Evolutionary conservation across 1,140 invertebrate genomes (phyloP), one percentile per base, ranked within the genome.

Genomic region (Pantala flavescens): DNA sequence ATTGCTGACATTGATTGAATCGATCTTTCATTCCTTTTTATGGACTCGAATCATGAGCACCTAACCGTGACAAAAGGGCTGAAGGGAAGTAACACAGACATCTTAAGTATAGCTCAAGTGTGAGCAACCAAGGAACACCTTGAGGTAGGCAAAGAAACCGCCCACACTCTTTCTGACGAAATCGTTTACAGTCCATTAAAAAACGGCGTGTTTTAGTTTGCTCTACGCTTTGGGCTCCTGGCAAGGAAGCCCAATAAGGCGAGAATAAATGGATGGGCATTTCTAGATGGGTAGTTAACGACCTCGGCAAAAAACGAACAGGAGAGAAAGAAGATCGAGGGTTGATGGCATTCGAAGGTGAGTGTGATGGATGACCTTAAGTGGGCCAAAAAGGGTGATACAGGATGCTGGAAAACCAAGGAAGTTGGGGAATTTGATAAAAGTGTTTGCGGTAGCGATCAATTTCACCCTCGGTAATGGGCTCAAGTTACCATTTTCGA

Each of bases 171-270:
- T 63, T 63, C n/a, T 21, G 49, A 63, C 14, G 49, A 63, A 63
- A 63, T 63, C 49, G 49, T 63, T 63, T 19, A 63, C 49, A 63
- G 49, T 63, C 49, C 49, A 63, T 63, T 63, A 63, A 63, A 63
- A 63, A 21, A 63, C 49, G 49, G 49, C 28, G 12, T 63, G 14
- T 63, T 16, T 63, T 63, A 21, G 49, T 63, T 63, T 63, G 49
- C 28, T 36, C 28, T 36, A 36, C 28, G 28, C 28, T 36, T 36
- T 36, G 49, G n/a, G 49, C 49, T 21, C 49, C 14, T 63, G 3
- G 49, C 5, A 14, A 63, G 49, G n/a, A 21, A 63, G 49, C 14
- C 49, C 49, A 63, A 63, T 63, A 63, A 63, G 49, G 49, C 49
- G 49, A 21, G n/a, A 63, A 21, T 63, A 63, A 63, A 63, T 63